Evolutionary conservation across 1,140 invertebrate species (phyloP).

Genomic region (Euura lappo): DNA sequence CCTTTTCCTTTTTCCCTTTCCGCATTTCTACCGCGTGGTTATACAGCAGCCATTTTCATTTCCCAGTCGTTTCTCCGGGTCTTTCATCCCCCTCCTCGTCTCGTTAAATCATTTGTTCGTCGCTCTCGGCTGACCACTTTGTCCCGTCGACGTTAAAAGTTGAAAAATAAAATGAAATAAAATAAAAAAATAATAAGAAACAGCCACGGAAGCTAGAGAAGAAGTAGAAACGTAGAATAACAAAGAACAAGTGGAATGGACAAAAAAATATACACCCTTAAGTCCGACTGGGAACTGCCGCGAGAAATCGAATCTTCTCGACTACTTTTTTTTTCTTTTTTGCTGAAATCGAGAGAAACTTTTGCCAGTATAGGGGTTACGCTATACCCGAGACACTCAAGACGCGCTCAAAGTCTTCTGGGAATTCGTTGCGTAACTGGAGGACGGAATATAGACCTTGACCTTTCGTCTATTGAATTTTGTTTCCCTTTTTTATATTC

Average conservation of each 20-base stretch:
- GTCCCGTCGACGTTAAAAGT: not conserved
- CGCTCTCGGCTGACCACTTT: conserved; percentile 27
- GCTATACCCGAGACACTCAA: not conserved
- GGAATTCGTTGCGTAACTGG: not conserved
- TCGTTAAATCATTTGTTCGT: conserved; percentile 59
- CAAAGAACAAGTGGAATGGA: too few relatives aligned
- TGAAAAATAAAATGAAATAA: not conserved
- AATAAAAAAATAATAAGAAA: not conserved
- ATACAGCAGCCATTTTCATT: not conserved
- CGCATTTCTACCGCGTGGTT: not conserved
- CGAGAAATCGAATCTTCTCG: not conserved
- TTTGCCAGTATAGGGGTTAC: not conserved
- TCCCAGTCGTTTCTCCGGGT: conserved; percentile 22
- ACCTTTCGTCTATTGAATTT: not conserved
- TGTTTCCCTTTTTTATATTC: too few relatives aligned
- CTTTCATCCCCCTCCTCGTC: conserved; percentile 45
- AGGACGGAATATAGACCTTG: not conserved
- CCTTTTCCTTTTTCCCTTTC: not conserved
- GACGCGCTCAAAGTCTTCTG: not conserved
- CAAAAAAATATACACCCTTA: too few relatives aligned
- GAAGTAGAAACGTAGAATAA: too few relatives aligned
- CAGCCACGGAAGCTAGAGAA: too few relatives aligned
- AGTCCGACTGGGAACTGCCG: too few relatives aligned
- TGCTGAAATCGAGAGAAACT: not conserved
- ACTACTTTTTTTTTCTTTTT: not conserved